Evolutionary conservation across 2,888 invertebrate species (phyloP).

Genomic region (Acrobeloides nanus): DNA sequence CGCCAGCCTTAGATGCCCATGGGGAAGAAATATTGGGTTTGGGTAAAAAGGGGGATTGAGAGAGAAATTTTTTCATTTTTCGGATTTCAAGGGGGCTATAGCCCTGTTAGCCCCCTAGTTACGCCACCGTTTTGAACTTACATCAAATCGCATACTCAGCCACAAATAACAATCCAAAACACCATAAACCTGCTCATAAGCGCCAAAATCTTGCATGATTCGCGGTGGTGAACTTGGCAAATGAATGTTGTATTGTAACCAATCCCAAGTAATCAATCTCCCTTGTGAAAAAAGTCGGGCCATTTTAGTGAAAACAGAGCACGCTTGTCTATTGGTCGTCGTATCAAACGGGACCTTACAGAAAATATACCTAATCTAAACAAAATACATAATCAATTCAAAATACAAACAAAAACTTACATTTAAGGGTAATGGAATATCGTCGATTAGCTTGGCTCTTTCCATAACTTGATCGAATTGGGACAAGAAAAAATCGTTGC

Average conservation of each 20-base stretch:
- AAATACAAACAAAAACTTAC: too few relatives aligned
- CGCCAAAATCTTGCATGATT: conserved; percentile 78
- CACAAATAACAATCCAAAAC: conserved; percentile 91
- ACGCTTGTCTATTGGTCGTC: conserved; percentile 83
- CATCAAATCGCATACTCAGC: conserved; percentile 60
- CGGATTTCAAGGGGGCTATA: too few relatives aligned
- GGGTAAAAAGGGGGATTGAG: too few relatives aligned
- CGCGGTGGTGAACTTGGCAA: conserved; percentile 79
- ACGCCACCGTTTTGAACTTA: too few relatives aligned
- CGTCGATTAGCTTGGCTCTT: conserved; percentile 67
- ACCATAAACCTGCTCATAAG: conserved; percentile 72
- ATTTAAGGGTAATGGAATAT: conserved; percentile 16
- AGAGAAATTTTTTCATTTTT: too few relatives aligned
- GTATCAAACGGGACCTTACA: conserved; percentile 93
- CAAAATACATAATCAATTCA: too few relatives aligned
- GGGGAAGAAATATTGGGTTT: too few relatives aligned
- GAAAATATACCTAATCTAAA: conserved; percentile 86
- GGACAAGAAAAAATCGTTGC: too few relatives aligned
- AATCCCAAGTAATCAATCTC: conserved; percentile 77
- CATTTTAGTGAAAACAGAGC: too few relatives aligned
- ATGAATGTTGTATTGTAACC: conserved; percentile 72
- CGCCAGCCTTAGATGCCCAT: too few relatives aligned
- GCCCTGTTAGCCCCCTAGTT: too few relatives aligned
- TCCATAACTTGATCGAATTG: conserved; percentile 90
- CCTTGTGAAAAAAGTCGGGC: conserved; percentile 49